Conservation (phyloP, 2,797 vertebrate species). For the Bovichtus variegatus region DNA sequence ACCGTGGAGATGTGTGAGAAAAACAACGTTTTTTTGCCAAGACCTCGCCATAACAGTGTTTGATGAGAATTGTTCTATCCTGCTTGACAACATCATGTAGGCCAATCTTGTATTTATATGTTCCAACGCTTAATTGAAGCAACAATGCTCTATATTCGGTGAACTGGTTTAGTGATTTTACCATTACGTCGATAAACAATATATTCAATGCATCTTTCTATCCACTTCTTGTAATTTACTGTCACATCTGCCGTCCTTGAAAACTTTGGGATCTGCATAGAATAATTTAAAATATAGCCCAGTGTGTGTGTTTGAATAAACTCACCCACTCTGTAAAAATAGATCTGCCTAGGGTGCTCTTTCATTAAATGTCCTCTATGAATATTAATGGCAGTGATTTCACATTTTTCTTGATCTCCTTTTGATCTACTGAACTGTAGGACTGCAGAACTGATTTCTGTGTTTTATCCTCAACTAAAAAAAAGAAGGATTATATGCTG, state of each 20-base stretch:
- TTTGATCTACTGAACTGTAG: background rate
- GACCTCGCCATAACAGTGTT: too few relatives aligned
- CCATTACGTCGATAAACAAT: too few relatives aligned
- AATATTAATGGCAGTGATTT: background rate
- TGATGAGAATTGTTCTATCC: too few relatives aligned
- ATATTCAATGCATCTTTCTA: background rate
- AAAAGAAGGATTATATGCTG: background rate
- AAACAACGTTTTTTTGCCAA: too few relatives aligned
- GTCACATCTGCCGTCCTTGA: background rate
- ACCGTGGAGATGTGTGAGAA: too few relatives aligned
- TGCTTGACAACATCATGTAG: background rate
- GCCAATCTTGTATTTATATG: background rate
- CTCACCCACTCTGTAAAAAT: background rate
- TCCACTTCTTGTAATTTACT: background rate
- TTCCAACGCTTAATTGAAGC: background rate
- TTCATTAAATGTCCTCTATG: background rate
- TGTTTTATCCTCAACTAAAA: background rate
- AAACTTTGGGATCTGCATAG: background rate
- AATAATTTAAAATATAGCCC: background rate
- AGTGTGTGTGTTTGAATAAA: background rate
- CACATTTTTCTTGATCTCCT: background rate
- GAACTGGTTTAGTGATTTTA: too few relatives aligned
- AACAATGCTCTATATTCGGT: background rate
- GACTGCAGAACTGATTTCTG: background rate
- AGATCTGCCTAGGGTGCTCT: background rate